These are phyloP conservation scores for Etheostoma cragini DNA, from an alignment of 2,113 vertebrate species.

Conservation along the genomic window DNA sequence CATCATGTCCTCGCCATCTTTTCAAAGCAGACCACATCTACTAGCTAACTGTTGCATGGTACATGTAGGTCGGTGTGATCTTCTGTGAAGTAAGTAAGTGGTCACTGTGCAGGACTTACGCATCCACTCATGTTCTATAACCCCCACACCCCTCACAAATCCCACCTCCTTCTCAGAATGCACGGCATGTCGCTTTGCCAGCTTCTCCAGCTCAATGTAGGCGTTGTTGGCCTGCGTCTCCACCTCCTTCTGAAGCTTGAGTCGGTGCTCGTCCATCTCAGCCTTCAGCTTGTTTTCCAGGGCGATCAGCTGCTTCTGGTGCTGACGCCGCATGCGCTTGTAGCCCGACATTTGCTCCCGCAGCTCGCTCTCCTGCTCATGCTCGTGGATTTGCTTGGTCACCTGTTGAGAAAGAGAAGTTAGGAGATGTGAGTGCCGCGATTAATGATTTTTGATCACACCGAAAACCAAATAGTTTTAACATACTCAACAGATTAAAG, in stretches of 20 bases:
- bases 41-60: conserved; percentile 6
- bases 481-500: background rate
- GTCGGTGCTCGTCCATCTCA: conserved; percentile 99
- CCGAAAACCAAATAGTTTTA: background rate
- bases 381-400: conserved; percentile 99
- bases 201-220: conserved; percentile 99
- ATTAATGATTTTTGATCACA: background rate
- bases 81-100: conserved; percentile 39
- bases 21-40: conserved; percentile 19
- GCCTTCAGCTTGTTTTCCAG: conserved; percentile 99
- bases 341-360: conserved; percentile 99
- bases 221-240: conserved; percentile 99
- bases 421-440: background rate
- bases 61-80: background rate
- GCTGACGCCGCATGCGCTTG: conserved; percentile 99
- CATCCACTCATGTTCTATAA: conserved; percentile 13
- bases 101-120: conserved; percentile 8
- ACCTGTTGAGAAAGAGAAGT: conserved; percentile 82
- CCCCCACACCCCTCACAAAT: background rate
- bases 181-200: conserved; percentile 96
- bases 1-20: background rate
- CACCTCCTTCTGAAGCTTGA: conserved; percentile 99
- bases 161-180: conserved; percentile 97
- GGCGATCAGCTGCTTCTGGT: conserved; percentile 99
- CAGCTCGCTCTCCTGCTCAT: conserved; percentile 99